Evolutionary conservation across 2,888 invertebrate species (phyloP).

Genomic region (Campaea margaritaria): DNA sequence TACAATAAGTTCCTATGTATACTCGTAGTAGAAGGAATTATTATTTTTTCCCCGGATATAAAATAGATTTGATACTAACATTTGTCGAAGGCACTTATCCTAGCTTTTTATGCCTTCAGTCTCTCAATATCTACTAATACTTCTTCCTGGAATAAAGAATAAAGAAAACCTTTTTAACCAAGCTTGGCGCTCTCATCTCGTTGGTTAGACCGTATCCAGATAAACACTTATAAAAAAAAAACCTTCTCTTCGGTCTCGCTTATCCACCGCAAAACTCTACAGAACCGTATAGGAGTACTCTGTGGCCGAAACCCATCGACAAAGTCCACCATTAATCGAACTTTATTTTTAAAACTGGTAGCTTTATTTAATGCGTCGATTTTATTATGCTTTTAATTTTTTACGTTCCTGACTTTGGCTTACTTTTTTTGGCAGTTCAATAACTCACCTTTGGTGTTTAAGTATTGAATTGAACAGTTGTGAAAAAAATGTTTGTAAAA

Average conservation of each 20-base stretch:
- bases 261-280: conserved; percentile 42
- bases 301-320: conserved; percentile 40
- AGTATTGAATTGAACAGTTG: conserved; percentile 19
- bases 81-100: too few relatives aligned
- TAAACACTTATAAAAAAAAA: conserved; percentile 23
- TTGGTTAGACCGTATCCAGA: conserved; percentile 26
- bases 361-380: conserved; percentile 39
- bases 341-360: conserved; percentile 39
- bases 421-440: conserved; percentile 20
- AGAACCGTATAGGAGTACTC: conserved; percentile 48
- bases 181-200: conserved; percentile 10
- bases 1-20: too few relatives aligned
- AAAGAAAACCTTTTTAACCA: conserved; percentile 5
- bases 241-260: conserved; percentile 10
- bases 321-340: conserved; percentile 31
- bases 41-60: too few relatives aligned
- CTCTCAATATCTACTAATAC: background rate
- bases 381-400: conserved; percentile 37
- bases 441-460: conserved; percentile 31
- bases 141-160: background rate
- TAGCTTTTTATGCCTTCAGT: too few relatives aligned
- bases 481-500: background rate
- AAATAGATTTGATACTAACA: too few relatives aligned
- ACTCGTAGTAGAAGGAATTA: too few relatives aligned
- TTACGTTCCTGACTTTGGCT: conserved; percentile 25